Base-by-base conservation (phyloP, 1,140 invertebrate genomes). In the Prorops nasuta region DNA sequence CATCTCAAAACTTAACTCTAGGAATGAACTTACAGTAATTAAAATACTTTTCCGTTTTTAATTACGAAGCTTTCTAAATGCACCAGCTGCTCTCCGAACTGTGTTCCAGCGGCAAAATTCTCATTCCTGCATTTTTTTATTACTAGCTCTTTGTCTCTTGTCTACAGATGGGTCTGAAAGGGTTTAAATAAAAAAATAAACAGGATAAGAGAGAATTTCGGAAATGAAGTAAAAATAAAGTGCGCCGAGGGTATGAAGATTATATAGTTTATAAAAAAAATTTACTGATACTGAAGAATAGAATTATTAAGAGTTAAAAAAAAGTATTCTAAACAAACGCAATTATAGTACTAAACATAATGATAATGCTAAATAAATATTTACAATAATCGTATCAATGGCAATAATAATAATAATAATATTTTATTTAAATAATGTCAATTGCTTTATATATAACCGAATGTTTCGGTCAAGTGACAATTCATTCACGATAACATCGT, bases 131-230 rank as follows among this genome's bases (percentile, higher is more conserved):
- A 36, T 21, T 20, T 35, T 54, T 55, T 53, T 47, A 52, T 24
- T 52, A 63, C 21, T 51, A 63, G 50, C 56, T 53, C 49, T 49
- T 19, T 40, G 49, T 50, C 45, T 31, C 49, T 56, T 42, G 52
- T 20, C 58, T 70, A 74, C 22, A 74, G 69, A 39, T 73, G 72
- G 51, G 72, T 74, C 72, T 74, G 71, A 70, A 74, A 51, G 66
- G 60, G 58, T 67, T 60, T 35, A 74, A 74, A 71, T 67, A 55
- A 63, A 66, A 57, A 71, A 67, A 63, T 21, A 49, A 54, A 49
- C 43, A 59, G 58, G 57, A 59, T 65, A 51, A 66, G 41, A 64
- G 64, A 48, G 38, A 55, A 58, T 49, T 38, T 57, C 54, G 54
- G 22, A 53, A 60, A 62, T 40, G 53, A 63, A 49, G 47, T 42